phyloP scores from a whole-genome alignment of 2,113 vertebrate genomes.

The Macaca mulatta region DNA sequence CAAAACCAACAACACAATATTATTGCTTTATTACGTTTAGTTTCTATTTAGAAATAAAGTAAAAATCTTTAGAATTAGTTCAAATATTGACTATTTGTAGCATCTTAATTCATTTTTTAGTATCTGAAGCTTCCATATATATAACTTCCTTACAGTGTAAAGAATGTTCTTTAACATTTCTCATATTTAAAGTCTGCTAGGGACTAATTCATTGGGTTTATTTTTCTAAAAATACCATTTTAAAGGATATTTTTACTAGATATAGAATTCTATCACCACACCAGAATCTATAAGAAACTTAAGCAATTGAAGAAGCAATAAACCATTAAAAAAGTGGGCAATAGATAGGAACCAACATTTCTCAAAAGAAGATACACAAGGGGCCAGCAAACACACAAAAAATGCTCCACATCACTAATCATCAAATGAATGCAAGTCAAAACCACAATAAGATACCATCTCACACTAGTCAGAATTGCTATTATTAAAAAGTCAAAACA shows the following conservation, averaged over 20 bases:
- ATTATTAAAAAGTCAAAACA: too few relatives aligned
- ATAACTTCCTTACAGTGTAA: not conserved
- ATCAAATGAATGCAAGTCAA: too few relatives aligned
- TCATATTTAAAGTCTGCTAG: not conserved
- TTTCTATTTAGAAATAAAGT: not conserved
- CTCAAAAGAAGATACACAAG: too few relatives aligned
- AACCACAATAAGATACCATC: too few relatives aligned
- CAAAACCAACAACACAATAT: not conserved
- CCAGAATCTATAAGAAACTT: too few relatives aligned
- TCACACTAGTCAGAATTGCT: too few relatives aligned
- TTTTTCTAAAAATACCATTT: not conserved
- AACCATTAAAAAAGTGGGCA: too few relatives aligned
- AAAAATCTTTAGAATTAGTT: not conserved
- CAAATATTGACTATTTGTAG: not conserved
- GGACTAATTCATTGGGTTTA: not conserved
- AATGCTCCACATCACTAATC: too few relatives aligned
- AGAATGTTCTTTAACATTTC: not conserved
- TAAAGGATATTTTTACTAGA: not conserved
- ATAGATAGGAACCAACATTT: too few relatives aligned
- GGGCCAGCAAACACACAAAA: too few relatives aligned
- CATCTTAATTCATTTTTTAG: not conserved
- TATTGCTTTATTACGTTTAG: not conserved
- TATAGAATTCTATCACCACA: too few relatives aligned
- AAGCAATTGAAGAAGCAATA: too few relatives aligned
- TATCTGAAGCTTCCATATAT: not conserved